Percentiles rank a stretch among this genome's conserved stretches.
phyloP scores from a whole-genome alignment of 2,113 vertebrate species.

The Meriones unguiculatus region DNA sequence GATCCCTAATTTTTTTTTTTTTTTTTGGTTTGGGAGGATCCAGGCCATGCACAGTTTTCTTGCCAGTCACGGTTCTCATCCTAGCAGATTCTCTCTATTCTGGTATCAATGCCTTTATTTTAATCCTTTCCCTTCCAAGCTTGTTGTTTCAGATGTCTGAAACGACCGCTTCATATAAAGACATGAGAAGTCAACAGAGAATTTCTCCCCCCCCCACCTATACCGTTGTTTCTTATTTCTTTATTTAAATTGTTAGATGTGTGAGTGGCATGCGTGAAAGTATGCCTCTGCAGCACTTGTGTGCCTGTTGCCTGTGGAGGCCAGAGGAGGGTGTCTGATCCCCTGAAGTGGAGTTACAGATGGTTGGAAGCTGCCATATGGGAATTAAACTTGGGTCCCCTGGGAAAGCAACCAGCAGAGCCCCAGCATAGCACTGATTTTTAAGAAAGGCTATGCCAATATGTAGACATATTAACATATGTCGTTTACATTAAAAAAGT shows the following conservation, averaged over 20 bases:
- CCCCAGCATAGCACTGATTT: neutral
- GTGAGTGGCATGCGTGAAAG: neutral
- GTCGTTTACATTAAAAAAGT: neutral
- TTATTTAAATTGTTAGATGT: neutral
- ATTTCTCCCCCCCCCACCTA: neutral
- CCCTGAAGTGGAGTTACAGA: neutral
- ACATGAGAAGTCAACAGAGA: neutral
- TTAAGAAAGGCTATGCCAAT: neutral
- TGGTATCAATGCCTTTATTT: neutral
- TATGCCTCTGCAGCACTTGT: too few species aligned
- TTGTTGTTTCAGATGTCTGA: slow-evolving; percentile 4
- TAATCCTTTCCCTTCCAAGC: neutral
- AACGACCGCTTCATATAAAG: neutral
- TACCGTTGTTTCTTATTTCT: neutral
- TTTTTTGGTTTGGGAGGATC: neutral
- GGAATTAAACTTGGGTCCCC: neutral
- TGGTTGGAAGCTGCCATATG: neutral
- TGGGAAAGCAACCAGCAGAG: neutral
- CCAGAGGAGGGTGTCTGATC: neutral
- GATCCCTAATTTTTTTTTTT: neutral
- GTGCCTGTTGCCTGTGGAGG: neutral
- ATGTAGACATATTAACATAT: neutral
- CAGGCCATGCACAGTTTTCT: neutral
- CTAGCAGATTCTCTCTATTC: neutral
- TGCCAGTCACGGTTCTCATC: neutral